Evolutionary conservation across 2,113 vertebrate species (phyloP).

Genomic region (Callocephalon fimbriatum): DNA sequence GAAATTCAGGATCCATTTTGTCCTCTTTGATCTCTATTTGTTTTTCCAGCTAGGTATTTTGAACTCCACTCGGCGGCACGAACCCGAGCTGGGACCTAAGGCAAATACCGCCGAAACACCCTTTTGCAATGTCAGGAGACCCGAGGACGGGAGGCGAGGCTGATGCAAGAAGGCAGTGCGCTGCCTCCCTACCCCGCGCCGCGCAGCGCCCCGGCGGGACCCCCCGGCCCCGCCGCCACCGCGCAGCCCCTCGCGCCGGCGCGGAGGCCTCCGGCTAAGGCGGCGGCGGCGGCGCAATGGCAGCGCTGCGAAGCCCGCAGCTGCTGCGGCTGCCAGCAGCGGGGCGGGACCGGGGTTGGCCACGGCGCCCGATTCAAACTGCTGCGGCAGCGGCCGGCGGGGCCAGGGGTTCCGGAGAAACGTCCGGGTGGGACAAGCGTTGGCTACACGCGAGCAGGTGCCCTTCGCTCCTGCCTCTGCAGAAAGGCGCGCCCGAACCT

Average conservation of each 20-base stretch:
- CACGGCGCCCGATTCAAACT: no score
- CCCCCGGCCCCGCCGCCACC: background rate
- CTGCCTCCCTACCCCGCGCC: background rate
- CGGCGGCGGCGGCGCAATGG: background rate
- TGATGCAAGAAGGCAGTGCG: constrained; percentile 61
- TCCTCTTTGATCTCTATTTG: constrained; percentile 75
- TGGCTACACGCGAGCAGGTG: background rate
- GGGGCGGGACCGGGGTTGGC: background rate
- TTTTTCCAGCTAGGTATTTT: constrained; percentile 68
- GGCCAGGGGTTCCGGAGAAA: background rate
- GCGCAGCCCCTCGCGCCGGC: background rate
- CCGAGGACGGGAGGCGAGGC: constrained; percentile 32
- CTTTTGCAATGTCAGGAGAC: constrained; percentile 71
- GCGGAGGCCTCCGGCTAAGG: background rate
- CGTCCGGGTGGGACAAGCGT: background rate
- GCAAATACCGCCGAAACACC: constrained; percentile 56
- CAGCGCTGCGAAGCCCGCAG: background rate
- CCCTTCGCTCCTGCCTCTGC: background rate
- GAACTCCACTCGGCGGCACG: constrained; percentile 60
- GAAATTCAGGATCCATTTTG: constrained; percentile 63
- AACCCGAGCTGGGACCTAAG: constrained; percentile 52
- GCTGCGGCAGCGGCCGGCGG: background rate
- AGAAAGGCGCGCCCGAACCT: background rate
- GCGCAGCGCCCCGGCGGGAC: background rate
- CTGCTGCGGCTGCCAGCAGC: background rate